Conservation (phyloP, 2,797 vertebrate species). For the Orestias chungarensis region DNA sequence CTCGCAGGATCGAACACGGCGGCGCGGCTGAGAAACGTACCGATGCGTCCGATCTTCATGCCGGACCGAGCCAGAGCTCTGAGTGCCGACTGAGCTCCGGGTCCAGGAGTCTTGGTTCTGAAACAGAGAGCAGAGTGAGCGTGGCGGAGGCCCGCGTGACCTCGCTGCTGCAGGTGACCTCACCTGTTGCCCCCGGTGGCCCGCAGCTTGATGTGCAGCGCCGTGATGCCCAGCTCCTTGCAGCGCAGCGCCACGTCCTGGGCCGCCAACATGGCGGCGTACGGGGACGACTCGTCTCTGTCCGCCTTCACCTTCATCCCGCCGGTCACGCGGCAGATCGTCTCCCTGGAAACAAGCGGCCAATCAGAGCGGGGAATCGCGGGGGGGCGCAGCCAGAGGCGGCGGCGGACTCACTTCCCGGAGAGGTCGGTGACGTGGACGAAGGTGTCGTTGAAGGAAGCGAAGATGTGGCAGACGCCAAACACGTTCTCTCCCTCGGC, state of each 20-base stretch:
- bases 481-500: conserved; percentile 98
- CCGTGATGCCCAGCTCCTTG: conserved; percentile 96
- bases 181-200: conserved; percentile 96
- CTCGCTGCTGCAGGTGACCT: not conserved
- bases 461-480: conserved; percentile 96
- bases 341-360: conserved; percentile 81
- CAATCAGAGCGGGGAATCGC: not conserved
- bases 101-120: conserved; percentile 98
- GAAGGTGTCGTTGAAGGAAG: conserved; percentile 98
- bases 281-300: conserved; percentile 95
- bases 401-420: conserved; percentile 84
- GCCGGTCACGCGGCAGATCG: conserved; percentile 96
- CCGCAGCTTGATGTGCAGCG: conserved; percentile 95
- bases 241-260: conserved; percentile 98
- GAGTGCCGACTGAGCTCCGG: conserved; percentile 96
- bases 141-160: not conserved
- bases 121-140: not conserved
- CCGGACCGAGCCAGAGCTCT: conserved; percentile 95
- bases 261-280: conserved; percentile 96
- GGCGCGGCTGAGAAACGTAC: conserved; percentile 72
- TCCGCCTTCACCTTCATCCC: conserved; percentile 99
- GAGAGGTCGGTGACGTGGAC: conserved; percentile 97
- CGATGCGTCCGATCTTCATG: conserved; percentile 98
- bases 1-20: too few species aligned
- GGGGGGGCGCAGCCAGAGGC: fast-evolving